A percentile compares a stretch with the other conserved stretches of the same genome.
phyloP scores from a whole-genome alignment of 2,888 invertebrate genomes.

The Clivina fossor region DNA sequence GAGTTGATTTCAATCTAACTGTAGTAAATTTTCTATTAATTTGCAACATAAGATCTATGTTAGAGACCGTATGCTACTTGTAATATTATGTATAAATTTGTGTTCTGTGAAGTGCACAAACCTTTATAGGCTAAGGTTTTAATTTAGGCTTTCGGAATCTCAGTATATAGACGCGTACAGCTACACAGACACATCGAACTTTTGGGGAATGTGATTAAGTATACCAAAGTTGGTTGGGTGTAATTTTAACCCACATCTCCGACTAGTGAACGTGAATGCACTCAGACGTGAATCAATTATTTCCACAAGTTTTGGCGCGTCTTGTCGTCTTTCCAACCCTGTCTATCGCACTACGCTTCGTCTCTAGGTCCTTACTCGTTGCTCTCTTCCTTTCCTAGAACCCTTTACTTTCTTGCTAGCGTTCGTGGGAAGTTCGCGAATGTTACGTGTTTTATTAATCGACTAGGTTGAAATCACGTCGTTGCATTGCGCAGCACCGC shows the following conservation, averaged over 20 bases:
- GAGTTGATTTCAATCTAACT: too few species aligned
- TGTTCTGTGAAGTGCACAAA: constrained; percentile 13
- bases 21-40: too few species aligned
- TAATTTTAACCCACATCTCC: constrained; percentile 31
- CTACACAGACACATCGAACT: constrained; percentile 14
- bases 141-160: constrained; percentile 21
- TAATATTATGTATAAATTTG: constrained; percentile 4
- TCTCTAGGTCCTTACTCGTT: neutral
- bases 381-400: neutral
- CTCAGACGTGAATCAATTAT: constrained; percentile 32
- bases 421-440: constrained; percentile 11
- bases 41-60: too few species aligned
- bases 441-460: constrained; percentile 28
- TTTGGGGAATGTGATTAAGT: constrained; percentile 32
- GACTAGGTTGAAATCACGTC: constrained; percentile 13
- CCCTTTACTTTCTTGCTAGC: constrained; percentile 5
- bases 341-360: neutral
- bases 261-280: constrained; percentile 27
- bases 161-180: too few species aligned
- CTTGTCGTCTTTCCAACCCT: constrained; percentile 10
- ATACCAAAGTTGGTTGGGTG: constrained; percentile 27
- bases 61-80: too few species aligned
- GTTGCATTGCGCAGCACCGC: constrained; percentile 17
- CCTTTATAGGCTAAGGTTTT: constrained; percentile 27
- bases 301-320: constrained; percentile 30